A percentile compares a stretch with the other conserved stretches of the same genome.
These are phyloP conservation scores for Apotomis capreana DNA, from an alignment of 2,888 invertebrate species.

Conservation along the genomic window DNA sequence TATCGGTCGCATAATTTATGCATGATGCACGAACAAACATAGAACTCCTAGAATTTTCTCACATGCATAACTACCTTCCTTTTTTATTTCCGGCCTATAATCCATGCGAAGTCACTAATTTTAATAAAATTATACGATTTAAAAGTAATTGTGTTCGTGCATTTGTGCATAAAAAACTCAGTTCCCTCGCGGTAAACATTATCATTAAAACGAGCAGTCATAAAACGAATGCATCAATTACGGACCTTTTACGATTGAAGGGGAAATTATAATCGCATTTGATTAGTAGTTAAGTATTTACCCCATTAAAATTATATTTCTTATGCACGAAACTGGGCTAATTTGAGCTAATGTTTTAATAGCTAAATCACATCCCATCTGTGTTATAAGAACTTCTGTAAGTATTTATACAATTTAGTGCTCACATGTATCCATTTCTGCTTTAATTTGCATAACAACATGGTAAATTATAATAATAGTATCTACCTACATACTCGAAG, in stretches of 20 bases:
- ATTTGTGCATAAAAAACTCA: not conserved
- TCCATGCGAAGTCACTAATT: too few relatives aligned
- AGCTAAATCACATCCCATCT: not conserved
- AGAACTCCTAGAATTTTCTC: too few relatives aligned
- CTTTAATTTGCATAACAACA: not conserved
- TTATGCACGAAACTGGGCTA: slow-evolving; percentile 4
- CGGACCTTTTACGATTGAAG: not conserved
- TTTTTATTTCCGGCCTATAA: too few relatives aligned
- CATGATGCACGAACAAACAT: too few relatives aligned
- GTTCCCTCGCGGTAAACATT: not conserved
- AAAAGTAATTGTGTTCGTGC: not conserved
- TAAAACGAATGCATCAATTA: not conserved
- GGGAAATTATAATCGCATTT: slow-evolving; percentile 1
- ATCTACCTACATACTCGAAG: too few relatives aligned
- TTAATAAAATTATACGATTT: too few relatives aligned
- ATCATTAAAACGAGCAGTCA: not conserved
- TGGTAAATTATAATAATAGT: too few relatives aligned
- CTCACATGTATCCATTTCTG: not conserved
- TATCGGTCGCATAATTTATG: too few relatives aligned
- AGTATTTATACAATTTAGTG: not conserved
- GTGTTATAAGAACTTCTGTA: not conserved
- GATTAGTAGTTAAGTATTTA: not conserved
- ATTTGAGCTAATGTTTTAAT: slow-evolving; percentile 8
- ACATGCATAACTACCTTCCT: too few relatives aligned
- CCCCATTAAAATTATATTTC: not conserved